Evolutionary conservation across 2,888 invertebrate species (phyloP), one percentile per base, ranked within the genome.

Genomic region (Agapostemon virescens): DNA sequence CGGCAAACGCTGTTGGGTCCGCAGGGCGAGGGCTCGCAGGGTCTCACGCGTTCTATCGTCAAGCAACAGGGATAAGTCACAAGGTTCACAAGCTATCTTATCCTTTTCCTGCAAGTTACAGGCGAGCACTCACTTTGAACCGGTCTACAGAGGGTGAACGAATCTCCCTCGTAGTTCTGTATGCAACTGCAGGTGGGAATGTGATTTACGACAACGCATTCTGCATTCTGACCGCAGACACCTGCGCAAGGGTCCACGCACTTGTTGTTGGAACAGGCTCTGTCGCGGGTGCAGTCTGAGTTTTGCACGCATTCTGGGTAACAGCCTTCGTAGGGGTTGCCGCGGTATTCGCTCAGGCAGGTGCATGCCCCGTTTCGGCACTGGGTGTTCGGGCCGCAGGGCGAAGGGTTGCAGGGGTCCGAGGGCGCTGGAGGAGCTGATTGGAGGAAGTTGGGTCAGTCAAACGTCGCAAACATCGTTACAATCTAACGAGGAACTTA

Each of bases 241-340:
- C 96, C 96, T 26, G 95, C 94, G 88, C 98, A 98, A 7, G 98
- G 97, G 92, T 98, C 95, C 30, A 95, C 93, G 90, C 98, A 98
- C 93, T 97, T 97, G 82, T 96, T 96, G 85, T 95, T 95, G 45
- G 96, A 93, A 90, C 98, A 98, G 26, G 97, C 96, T 90, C 95
- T 95, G 89, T 96, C 95, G 71, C 94, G 92, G 0, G 95, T 93
- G 91, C 98, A 98, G 88, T 97, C 97, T 0, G 95, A 94, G 90
- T 96, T 97, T 15, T 96, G 93, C 0, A 96, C 95, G 92, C 97
- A 97, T 93, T 97, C 97, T 7, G 97, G 97, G 85, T 96, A 94
- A 90, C 97, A 97, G 71, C 95, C 95, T 75, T 95, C 94, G 72
- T 93, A 93, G 1, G 94, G 93, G 82, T 93, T 92, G 36, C 93